These are phyloP conservation scores for Brachionus koreanus DNA, from an alignment of 1,140 invertebrate species.

Conservation along the genomic window DNA sequence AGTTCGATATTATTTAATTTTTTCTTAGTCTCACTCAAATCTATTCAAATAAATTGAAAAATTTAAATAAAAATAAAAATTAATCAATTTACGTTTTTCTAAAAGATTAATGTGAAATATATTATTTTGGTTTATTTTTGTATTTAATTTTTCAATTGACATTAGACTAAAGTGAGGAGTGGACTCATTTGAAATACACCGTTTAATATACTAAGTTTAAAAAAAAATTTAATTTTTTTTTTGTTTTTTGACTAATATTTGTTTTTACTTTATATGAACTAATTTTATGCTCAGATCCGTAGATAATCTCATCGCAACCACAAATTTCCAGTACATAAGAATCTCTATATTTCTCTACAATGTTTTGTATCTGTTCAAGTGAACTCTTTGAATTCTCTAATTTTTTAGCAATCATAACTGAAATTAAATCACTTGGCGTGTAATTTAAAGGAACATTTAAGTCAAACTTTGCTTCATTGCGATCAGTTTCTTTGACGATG, in stretches of 20 bases:
- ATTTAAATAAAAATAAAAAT: not conserved
- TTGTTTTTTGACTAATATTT: not conserved
- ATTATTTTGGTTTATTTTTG: slow-evolving; percentile 52
- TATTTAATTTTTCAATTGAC: slow-evolving; percentile 58
- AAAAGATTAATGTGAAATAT: slow-evolving; percentile 9
- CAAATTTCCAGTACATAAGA: slow-evolving; percentile 17
- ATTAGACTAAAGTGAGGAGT: slow-evolving; percentile 62
- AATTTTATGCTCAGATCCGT: not conserved
- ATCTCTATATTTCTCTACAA: not conserved
- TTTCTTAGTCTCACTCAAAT: not conserved
- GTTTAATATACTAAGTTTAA: slow-evolving; percentile 60
- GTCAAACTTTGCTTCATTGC: not conserved
- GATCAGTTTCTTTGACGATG: not conserved
- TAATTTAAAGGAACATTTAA: not conserved
- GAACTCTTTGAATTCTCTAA: not conserved
- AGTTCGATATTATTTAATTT: too few species aligned
- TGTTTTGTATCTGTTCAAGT: not conserved
- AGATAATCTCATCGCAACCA: slow-evolving; percentile 22
- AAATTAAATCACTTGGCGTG: not conserved
- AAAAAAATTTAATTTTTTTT: slow-evolving; percentile 45
- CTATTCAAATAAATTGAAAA: not conserved
- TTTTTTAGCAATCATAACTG: not conserved
- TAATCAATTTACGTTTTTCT: not conserved
- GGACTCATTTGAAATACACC: slow-evolving; percentile 57
- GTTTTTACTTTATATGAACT: slow-evolving; percentile 1